Evolutionary conservation across 2,113 vertebrate genomes (phyloP).

Genomic region (Toxotes chatareus): DNA sequence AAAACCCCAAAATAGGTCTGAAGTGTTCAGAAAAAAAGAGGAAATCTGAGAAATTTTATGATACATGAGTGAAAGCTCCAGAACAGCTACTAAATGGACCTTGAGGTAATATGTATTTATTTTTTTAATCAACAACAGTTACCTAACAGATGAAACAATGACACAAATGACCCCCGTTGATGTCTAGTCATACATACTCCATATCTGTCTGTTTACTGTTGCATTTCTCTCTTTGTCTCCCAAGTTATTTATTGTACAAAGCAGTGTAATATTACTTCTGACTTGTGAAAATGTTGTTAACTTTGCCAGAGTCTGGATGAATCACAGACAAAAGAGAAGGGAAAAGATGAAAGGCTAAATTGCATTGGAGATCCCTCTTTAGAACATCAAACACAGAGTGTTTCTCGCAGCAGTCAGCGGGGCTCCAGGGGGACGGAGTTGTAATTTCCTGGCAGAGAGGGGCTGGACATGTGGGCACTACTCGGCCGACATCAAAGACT

Average conservation of each 20-base stretch:
- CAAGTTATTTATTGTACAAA: conserved; percentile 58
- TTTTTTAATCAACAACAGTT: not conserved
- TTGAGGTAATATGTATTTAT: not conserved
- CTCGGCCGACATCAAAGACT: conserved; percentile 80
- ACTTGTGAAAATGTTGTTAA: conserved; percentile 74
- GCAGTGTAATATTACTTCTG: conserved; percentile 56
- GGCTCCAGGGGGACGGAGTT: conserved; percentile 80
- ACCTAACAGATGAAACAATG: not conserved
- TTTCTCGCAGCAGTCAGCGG: conserved; percentile 80
- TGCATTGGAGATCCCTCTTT: conserved; percentile 82
- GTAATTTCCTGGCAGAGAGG: conserved; percentile 85
- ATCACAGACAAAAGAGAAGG: conserved; percentile 78
- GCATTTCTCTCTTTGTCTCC: conserved; percentile 37
- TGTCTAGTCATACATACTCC: not conserved
- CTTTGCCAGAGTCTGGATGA: conserved; percentile 76
- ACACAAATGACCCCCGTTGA: not conserved
- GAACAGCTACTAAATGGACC: not conserved
- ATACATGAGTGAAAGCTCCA: not conserved
- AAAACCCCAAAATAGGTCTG: too few species aligned
- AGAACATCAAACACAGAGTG: conserved; percentile 82
- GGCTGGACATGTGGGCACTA: conserved; percentile 83
- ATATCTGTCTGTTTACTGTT: not conserved
- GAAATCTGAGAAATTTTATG: not conserved
- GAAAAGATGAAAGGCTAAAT: conserved; percentile 84
- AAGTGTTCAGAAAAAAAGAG: not conserved